These are phyloP conservation scores for Meloidogyne exigua DNA, from an alignment of 1,140 invertebrate species.

Conservation along the genomic window DNA sequence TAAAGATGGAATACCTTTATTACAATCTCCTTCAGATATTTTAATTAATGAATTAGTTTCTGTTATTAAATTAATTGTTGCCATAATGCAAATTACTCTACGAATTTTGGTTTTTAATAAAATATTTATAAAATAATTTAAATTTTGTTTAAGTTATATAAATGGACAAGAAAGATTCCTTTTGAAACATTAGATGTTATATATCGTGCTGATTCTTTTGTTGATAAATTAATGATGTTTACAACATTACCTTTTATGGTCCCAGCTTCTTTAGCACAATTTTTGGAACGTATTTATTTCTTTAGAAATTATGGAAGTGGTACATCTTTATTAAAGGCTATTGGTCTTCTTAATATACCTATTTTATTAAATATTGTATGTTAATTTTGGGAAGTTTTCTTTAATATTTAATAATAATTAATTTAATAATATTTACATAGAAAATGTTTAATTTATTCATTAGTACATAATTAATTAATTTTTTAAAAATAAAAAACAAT, in stretches of 20 bases:
- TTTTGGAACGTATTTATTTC: background rate
- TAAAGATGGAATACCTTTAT: slow-evolving; percentile 2
- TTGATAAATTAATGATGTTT: slow-evolving; percentile 5
- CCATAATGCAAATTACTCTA: background rate
- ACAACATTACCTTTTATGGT: slow-evolving; percentile 1
- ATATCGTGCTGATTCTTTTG: background rate
- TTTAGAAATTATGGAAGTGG: background rate
- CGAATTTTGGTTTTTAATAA: background rate
- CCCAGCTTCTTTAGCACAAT: background rate
- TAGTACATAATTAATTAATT: background rate
- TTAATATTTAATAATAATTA: too few species aligned
- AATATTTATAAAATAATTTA: too few species aligned
- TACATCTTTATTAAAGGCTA: background rate
- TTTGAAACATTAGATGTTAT: slow-evolving; percentile 2
- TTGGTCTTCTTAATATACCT: background rate
- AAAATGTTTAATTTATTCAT: too few species aligned
- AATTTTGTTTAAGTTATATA: background rate
- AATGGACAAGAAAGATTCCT: slow-evolving; percentile 1
- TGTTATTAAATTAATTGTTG: background rate
- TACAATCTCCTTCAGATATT: background rate
- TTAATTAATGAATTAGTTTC: slow-evolving; percentile 5
- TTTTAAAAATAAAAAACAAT: too few species aligned
- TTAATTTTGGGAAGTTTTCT: too few species aligned
- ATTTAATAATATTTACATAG: too few species aligned
- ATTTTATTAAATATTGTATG: background rate